Conservation (phyloP, 2,797 vertebrate genomes). For the Centroberyx gerrardi region DNA sequence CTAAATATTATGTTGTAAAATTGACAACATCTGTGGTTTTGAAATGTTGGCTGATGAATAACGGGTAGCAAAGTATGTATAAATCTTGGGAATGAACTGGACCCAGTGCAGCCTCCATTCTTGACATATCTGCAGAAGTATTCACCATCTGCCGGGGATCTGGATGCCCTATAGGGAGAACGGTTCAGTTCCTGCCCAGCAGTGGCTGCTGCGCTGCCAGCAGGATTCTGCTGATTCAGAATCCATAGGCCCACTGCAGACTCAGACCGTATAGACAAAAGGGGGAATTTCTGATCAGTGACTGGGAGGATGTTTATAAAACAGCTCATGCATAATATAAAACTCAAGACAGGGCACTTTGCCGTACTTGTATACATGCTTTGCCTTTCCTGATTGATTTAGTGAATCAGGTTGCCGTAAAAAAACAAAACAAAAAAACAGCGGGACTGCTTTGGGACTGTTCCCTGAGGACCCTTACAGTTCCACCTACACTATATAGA, state of each 20-base stretch:
- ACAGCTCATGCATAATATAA: neutral
- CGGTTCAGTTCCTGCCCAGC: neutral
- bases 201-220: conserved; percentile 14
- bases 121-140: neutral
- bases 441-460: neutral
- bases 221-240: conserved; percentile 62
- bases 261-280: conserved; percentile 11
- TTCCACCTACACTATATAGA: neutral
- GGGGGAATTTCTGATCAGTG: conserved; percentile 10
- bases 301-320: conserved; percentile 6
- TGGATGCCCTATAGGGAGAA: neutral
- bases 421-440: neutral
- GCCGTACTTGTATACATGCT: too few species aligned
- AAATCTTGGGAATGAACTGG: neutral
- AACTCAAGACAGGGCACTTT: neutral
- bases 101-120: neutral
- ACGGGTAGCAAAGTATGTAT: too few species aligned
- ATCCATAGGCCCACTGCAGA: conserved; percentile 23
- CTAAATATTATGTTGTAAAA: neutral
- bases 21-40: neutral
- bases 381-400: neutral
- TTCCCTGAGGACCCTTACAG: neutral
- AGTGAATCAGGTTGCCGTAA: neutral
- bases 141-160: neutral
- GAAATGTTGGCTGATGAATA: too few species aligned